Conservation (phyloP, 2,888 invertebrate species). For the Sphaerophoria rueppellii region DNA sequence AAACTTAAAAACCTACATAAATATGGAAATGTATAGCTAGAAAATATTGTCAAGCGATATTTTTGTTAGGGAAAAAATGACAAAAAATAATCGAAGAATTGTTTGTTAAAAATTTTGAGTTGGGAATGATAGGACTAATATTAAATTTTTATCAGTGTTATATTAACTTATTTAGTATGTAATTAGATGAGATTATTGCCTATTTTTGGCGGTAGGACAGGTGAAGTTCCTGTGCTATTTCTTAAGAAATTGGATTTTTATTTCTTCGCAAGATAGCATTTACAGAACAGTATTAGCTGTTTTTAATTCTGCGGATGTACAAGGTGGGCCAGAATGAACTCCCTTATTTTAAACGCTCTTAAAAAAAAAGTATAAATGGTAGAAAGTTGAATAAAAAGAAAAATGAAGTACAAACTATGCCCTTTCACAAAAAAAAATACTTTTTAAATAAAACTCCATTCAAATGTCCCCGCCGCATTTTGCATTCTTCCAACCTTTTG, state of each 20-base stretch:
- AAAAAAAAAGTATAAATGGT: no score
- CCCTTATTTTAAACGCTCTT: no score
- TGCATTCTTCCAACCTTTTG: no score
- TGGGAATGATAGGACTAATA: no score
- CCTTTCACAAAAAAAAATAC: no score
- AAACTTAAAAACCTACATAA: slow-evolving; percentile 40
- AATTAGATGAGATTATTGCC: background rate
- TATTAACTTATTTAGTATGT: no score
- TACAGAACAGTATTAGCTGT: background rate
- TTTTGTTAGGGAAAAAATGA: slow-evolving; percentile 11
- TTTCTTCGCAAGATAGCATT: slow-evolving; percentile 34
- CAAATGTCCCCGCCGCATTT: no score
- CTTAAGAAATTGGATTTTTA: background rate
- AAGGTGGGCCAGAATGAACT: no score
- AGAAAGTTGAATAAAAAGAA: no score
- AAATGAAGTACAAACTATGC: no score
- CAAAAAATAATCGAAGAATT: slow-evolving; percentile 9
- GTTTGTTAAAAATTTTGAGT: slow-evolving; percentile 24
- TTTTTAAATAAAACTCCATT: no score
- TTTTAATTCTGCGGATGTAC: background rate
- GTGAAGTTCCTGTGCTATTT: slow-evolving; percentile 37
- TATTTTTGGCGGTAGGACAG: slow-evolving; percentile 10
- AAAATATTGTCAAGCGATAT: slow-evolving; percentile 56
- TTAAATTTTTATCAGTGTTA: no score
- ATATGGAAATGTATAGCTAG: slow-evolving; percentile 47